These are phyloP conservation scores for Pammene fasciana DNA, from an alignment of 2,888 invertebrate species.

Conservation along the genomic window DNA sequence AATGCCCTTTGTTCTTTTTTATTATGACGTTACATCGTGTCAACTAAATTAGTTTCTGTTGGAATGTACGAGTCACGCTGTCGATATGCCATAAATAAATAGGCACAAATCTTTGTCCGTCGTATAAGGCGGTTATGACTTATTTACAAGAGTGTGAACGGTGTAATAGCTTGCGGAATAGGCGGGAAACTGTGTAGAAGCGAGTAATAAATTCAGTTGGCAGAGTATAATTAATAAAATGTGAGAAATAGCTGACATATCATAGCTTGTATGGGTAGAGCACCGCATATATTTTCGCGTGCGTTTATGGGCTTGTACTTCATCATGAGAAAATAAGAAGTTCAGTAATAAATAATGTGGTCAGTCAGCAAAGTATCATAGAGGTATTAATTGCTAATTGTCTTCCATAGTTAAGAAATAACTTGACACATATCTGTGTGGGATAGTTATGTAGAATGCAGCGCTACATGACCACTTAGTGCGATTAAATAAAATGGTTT, in stretches of 20 bases:
- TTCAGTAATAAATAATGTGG: conserved; percentile 15
- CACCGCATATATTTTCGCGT: conserved; percentile 54
- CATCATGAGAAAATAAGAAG: conserved; percentile 47
- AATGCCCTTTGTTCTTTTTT: conserved; percentile 59
- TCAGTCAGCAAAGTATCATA: conserved; percentile 11
- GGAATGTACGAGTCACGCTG: conserved; percentile 64
- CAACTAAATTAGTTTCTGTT: conserved; percentile 62
- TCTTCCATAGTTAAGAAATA: conserved; percentile 31
- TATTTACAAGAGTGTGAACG: conserved; percentile 59
- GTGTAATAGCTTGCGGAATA: conserved; percentile 50
- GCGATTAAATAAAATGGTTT: too few species aligned
- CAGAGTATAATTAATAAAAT: conserved; percentile 65
- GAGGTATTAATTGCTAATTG: conserved; percentile 25
- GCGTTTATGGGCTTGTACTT: conserved; percentile 43
- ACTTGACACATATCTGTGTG: conserved; percentile 21
- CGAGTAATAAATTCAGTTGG: conserved; percentile 55
- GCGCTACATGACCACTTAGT: too few species aligned
- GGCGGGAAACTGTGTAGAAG: conserved; percentile 48
- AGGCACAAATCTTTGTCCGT: conserved; percentile 44
- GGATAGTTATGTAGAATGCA: conserved; percentile 22
- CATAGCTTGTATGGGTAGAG: conserved; percentile 53
- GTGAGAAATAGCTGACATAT: conserved; percentile 77
- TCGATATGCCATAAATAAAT: conserved; percentile 44
- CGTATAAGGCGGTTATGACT: conserved; percentile 48
- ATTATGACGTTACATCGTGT: conserved; percentile 54